Percentiles rank a stretch among this genome's conserved stretches.
phyloP scores from a whole-genome alignment of 1,140 invertebrate genomes.

The Battus philenor region DNA sequence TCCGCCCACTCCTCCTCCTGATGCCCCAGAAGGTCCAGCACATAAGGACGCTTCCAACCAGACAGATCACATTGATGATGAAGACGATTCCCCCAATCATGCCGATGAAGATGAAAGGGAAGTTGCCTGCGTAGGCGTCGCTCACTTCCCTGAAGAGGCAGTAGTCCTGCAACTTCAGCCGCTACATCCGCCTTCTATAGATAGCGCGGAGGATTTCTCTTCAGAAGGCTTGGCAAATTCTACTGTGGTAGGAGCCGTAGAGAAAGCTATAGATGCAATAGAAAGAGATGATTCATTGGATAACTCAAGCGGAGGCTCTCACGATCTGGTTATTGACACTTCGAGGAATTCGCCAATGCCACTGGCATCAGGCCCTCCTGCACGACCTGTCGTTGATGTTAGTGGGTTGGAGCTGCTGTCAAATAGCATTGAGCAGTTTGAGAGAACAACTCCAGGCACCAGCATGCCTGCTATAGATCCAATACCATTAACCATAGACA shows the following conservation, averaged over 20 bases:
- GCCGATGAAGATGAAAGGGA: slow-evolving; percentile 75
- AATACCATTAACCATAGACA: slow-evolving; percentile 53
- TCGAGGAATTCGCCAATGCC: slow-evolving; percentile 40
- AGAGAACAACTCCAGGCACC: slow-evolving; percentile 67
- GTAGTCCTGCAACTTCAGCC: slow-evolving; percentile 33
- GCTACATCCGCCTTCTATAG: slow-evolving; percentile 40
- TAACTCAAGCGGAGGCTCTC: slow-evolving; percentile 49
- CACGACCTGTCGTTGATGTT: slow-evolving; percentile 77
- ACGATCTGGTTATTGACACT: slow-evolving; percentile 63
- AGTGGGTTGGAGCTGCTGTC: slow-evolving; percentile 88
- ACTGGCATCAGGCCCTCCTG: slow-evolving; percentile 21
- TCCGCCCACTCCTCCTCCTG: slow-evolving; percentile 79
- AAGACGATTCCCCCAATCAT: slow-evolving; percentile 66
- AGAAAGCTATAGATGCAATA: slow-evolving; percentile 64
- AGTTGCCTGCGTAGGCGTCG: slow-evolving; percentile 63
- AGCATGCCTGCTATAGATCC: slow-evolving; percentile 52
- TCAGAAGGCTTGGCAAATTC: slow-evolving; percentile 45
- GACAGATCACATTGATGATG: slow-evolving; percentile 81
- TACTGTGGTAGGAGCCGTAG: slow-evolving; percentile 43
- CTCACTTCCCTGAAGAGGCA: slow-evolving; percentile 56
- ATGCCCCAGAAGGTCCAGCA: slow-evolving; percentile 70
- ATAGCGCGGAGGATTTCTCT: slow-evolving; percentile 58
- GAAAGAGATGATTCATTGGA: slow-evolving; percentile 58
- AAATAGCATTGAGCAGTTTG: slow-evolving; percentile 87
- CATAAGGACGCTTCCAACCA: slow-evolving; percentile 89